Evolutionary conservation across 2,888 invertebrate genomes (phyloP).

Genomic region (Heliconius sara): DNA sequence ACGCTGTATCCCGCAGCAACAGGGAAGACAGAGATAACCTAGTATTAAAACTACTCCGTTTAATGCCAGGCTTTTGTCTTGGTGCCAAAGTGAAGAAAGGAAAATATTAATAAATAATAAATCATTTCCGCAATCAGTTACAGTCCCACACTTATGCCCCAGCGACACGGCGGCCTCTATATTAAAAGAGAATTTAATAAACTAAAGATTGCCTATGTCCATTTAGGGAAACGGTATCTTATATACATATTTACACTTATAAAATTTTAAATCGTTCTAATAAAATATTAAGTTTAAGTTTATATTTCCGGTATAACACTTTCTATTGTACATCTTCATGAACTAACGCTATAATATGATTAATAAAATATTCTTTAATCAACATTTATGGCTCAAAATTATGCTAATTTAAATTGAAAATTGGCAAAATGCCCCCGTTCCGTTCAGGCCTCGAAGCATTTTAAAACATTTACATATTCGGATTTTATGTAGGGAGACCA

Average conservation of each 20-base stretch:
- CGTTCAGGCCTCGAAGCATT: background rate
- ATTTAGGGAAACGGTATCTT: background rate
- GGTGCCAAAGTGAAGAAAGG: no score
- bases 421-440: slow-evolving; percentile 20
- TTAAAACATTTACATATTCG: slow-evolving; percentile 1
- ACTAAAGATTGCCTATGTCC: background rate
- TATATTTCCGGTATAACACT: slow-evolving; percentile 31
- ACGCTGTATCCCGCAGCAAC: no score
- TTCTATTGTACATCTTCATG: slow-evolving; percentile 29
- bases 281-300: slow-evolving; percentile 3
- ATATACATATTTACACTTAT: background rate
- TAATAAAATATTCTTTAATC: slow-evolving; percentile 23
- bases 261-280: background rate
- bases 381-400: slow-evolving; percentile 11
- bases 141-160: background rate
- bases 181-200: background rate
- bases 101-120: no score
- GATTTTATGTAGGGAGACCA: background rate
- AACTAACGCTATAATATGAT: background rate
- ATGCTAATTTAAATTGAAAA: slow-evolving; percentile 19
- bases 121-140: background rate
- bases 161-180: background rate
- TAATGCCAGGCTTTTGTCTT: no score
- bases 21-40: no score
- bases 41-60: no score